Evolutionary conservation across 2,113 vertebrate species (phyloP), one percentile per base, ranked within the genome.

Genomic region (Panthera tigris): DNA sequence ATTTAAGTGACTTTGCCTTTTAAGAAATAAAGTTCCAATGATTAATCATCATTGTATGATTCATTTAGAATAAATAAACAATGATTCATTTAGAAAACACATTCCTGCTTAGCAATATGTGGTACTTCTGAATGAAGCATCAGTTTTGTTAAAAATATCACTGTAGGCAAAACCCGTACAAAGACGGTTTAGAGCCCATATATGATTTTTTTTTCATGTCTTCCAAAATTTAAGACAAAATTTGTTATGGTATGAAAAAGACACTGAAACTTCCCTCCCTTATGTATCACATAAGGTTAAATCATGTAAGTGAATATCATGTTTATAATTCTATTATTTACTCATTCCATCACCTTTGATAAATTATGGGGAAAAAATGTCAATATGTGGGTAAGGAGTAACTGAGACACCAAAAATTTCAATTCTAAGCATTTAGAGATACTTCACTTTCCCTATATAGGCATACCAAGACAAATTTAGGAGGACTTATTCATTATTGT

Each of bases 1-100:
- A 90, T 83, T 92, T 97, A 94, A 98, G 71, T 98, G 92, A 80
- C 45, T 97, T 93, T 97, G 84, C 84, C 69, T 86, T 94, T 98
- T 89, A 66, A 0, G 96, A 95, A 92, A 8, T 81, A 69, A 90
- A 97, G 52, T 94, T 96, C 41, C 14, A 57, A 65, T 52, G 29
- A 79, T 96, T 96, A 94, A 95, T 97, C 90, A 90, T 52, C 0
- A 65, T 18, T 36, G 4, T 0, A 1, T 45, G 45, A 45, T 45
- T 45, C 45, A 45, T 9, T 45, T 45, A 45, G 96, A 93, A 79
- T 41, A 31, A 13, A 12, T 12, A 18, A 71, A 39, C 11, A 0
- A 19, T 18, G 31, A 31, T 3, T 69, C 0, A 41, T 29, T 87
- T 88, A 90, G 36, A 69, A 94, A 1, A 18, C 4, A 83, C 41